Conservation (phyloP, 2,888 invertebrate species). For the Drosophila mettleri region DNA sequence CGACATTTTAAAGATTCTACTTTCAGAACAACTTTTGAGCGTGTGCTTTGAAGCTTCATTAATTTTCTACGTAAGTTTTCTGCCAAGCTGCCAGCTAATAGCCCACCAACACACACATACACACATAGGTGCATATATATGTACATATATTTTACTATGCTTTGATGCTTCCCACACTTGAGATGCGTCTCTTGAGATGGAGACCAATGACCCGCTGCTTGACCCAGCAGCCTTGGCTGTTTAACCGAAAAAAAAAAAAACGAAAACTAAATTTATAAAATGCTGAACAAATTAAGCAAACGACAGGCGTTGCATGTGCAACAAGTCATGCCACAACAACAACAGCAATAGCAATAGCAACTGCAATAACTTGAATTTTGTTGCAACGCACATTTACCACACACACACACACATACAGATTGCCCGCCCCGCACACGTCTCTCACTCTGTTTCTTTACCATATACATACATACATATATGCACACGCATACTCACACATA, state of each 20-base stretch:
- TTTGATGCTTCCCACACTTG: constrained; percentile 59
- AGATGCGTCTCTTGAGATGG: constrained; percentile 46
- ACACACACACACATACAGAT: not conserved
- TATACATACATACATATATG: too few species aligned
- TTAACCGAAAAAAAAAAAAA: constrained; percentile 14
- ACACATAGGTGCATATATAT: constrained; percentile 12
- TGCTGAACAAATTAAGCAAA: constrained; percentile 53
- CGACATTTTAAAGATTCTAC: constrained; percentile 29
- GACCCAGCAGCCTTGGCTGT: constrained; percentile 53
- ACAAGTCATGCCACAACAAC: constrained; percentile 32
- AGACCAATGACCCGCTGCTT: constrained; percentile 54
- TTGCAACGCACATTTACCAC: constrained; percentile 58
- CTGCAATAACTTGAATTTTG: constrained; percentile 38
- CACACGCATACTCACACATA: not conserved
- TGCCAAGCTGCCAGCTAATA: constrained; percentile 4
- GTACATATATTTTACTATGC: not conserved
- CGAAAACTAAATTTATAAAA: constrained; percentile 24
- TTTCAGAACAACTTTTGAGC: constrained; percentile 56
- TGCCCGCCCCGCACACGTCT: too few species aligned
- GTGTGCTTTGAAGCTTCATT: constrained; percentile 8
- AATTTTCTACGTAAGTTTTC: constrained; percentile 8
- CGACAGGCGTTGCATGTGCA: constrained; percentile 50
- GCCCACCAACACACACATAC: constrained; percentile 10
- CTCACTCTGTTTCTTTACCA: too few species aligned
- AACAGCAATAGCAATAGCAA: constrained; percentile 10